Percentiles rank a stretch among this genome's conserved stretches.
These are phyloP conservation scores for Pogonophryne albipinna DNA, from an alignment of 2,797 vertebrate species.

Conservation along the genomic window DNA sequence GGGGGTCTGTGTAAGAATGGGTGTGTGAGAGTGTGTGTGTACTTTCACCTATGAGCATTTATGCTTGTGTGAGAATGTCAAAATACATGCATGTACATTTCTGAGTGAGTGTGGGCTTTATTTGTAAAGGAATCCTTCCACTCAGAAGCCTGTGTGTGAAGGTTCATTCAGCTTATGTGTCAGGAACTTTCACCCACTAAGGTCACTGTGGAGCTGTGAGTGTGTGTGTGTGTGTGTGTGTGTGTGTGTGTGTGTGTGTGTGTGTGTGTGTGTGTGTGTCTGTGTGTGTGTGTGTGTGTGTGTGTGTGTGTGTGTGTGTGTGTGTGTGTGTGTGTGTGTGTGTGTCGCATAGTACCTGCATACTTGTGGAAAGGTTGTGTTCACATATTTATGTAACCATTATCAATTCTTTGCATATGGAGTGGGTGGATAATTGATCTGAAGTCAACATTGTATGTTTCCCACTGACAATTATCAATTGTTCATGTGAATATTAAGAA, in stretches of 20 bases:
- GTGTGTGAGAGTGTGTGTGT: too few species aligned
- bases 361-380: slow-evolving; percentile 18
- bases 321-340: background rate
- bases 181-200: slow-evolving; percentile 55
- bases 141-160: slow-evolving; percentile 54
- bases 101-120: slow-evolving; percentile 24
- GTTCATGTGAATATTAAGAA: background rate
- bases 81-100: slow-evolving; percentile 1
- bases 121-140: slow-evolving; percentile 60
- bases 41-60: background rate
- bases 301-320: too few species aligned
- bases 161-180: slow-evolving; percentile 58
- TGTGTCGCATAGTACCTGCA: too few species aligned
- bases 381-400: background rate
- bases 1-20: too few species aligned
- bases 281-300: too few species aligned
- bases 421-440: background rate
- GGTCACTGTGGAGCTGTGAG: slow-evolving; percentile 26
- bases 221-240: too few species aligned
- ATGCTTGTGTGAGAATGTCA: slow-evolving; percentile 10
- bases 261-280: background rate
- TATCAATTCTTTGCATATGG: background rate
- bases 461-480: background rate
- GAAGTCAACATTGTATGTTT: background rate
- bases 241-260: too few species aligned